Percentiles rank a stretch among this genome's conserved stretches.
Conservation (phyloP, 2,797 vertebrate genomes). For the Eurystomus glaucurus region DNA sequence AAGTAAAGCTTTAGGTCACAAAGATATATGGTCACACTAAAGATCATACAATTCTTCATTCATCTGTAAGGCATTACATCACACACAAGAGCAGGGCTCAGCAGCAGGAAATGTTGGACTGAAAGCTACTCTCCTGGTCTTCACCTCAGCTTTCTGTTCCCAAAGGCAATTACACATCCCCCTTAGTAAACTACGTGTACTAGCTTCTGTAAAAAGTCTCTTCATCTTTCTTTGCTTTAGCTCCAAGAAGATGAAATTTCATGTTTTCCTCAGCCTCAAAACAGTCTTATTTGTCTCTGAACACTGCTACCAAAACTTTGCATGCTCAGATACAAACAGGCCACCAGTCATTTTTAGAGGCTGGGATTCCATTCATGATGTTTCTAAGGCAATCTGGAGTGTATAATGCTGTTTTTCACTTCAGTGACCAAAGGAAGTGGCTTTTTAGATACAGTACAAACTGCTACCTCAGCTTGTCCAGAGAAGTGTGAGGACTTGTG, state of each 20-base stretch:
- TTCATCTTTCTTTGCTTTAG: background rate
- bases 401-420: background rate
- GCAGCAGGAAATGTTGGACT: background rate
- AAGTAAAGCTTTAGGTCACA: background rate
- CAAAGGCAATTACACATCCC: background rate
- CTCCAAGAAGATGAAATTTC: background rate
- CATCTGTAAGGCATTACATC: background rate
- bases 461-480: background rate
- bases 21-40: background rate
- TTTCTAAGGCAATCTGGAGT: background rate
- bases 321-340: background rate
- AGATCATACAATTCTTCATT: background rate
- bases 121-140: background rate
- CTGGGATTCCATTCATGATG: background rate
- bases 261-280: background rate
- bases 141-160: background rate
- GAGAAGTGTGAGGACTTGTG: background rate
- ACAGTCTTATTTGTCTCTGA: background rate
- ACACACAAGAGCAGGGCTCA: background rate
- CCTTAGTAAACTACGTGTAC: background rate
- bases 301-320: background rate
- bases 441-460: background rate
- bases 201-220: background rate
- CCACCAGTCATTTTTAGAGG: background rate
- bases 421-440: background rate